Evolutionary conservation across 1,140 invertebrate species (phyloP), one percentile per base, ranked within the genome.

Genomic region (Drosophila ficusphila): DNA sequence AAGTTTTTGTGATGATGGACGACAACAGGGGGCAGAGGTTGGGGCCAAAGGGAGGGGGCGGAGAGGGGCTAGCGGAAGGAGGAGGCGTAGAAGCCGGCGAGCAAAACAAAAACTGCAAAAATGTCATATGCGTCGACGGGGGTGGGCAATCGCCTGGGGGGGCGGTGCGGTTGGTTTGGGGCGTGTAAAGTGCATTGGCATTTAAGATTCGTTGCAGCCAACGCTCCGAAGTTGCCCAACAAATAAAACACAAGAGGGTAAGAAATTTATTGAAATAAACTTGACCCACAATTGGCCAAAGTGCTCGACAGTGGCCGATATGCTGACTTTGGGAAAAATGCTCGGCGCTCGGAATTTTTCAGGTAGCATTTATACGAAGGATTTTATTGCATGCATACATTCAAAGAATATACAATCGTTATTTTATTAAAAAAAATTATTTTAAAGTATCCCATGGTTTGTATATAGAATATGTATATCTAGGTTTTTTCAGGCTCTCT

Each of bases 31-130:
- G 48, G 25, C 0, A 29, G 23, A 3, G 21, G 41, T 6, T 7
- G 21, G 21, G 7, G n/a, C n/a, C n/a, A n/a, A n/a, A n/a, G n/a
- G 41, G 41, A 3, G 41, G 6, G 12, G 39, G n/a, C 19, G 18
- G 5, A n/a, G 11, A 4, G 16, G 27, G 18, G 5, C 8, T 16
- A 4, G 9, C 8, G 16, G 31, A 0, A n/a, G 7, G 29, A 3
- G 29, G 11, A 23, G 31, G 9, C 79, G 60, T 71, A 76, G 81
- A 86, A 86, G 69, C 82, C 73, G 81, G 81, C 82, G 81, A 86
- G 81, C 81, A 86, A 86, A 86, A 86, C 81, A 86, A 88, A 85
- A 86, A 86, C 76, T 74, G 81, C 62, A 86, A 86, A 86, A 86
- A 69, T 86, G 81, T 86, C 77, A 86, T 86, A 88, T 64, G 38